These are phyloP conservation scores for Drosophila seguyi DNA, from an alignment of 1,140 invertebrate species.

Conservation along the genomic window DNA sequence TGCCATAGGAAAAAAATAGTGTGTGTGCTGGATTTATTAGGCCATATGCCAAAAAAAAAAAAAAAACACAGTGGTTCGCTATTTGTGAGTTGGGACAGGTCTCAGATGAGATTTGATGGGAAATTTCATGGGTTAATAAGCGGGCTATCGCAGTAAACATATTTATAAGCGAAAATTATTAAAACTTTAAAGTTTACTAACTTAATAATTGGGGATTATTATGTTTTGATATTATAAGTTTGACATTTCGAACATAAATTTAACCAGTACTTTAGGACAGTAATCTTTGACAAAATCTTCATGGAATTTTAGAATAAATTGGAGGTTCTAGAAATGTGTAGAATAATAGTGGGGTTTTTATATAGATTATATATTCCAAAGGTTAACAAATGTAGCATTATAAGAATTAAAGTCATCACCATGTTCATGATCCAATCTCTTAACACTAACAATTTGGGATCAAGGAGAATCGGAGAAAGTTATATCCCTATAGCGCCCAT, in stretches of 20 bases:
- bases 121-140: not conserved
- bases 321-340: too few relatives aligned
- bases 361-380: not conserved
- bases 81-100: slow-evolving; percentile 55
- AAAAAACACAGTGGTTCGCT: slow-evolving; percentile 13
- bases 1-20: not conserved
- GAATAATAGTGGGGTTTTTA: too few relatives aligned
- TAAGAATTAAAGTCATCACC: not conserved
- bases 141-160: too few relatives aligned
- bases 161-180: not conserved
- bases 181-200: not conserved
- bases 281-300: too few relatives aligned
- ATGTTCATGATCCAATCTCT: not conserved
- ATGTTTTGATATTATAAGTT: not conserved
- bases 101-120: slow-evolving; percentile 33
- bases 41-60: slow-evolving; percentile 23
- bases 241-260: not conserved
- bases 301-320: not conserved
- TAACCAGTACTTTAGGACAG: rapidly evolving
- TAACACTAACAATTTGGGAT: not conserved
- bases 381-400: not conserved
- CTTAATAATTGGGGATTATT: not conserved
- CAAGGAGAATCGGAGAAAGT: not conserved
- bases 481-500: slow-evolving; percentile 1
- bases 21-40: slow-evolving; percentile 62